These are phyloP conservation scores for Pygoscelis adeliae DNA, from an alignment of 2,113 vertebrate species.

Conservation along the genomic window DNA sequence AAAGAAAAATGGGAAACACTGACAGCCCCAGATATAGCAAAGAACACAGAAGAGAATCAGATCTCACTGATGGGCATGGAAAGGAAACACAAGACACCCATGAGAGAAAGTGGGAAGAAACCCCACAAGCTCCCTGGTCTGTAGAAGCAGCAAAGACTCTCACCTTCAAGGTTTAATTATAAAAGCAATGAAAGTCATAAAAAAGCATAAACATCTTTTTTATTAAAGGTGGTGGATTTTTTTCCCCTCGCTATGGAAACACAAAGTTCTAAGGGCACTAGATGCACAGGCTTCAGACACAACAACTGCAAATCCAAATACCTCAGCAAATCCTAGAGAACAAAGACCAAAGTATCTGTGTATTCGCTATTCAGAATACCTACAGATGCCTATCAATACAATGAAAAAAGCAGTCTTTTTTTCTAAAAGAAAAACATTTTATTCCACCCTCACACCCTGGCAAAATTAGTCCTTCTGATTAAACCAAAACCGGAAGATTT, in stretches of 20 bases:
- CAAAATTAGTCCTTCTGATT: not conserved
- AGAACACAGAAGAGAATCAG: not conserved
- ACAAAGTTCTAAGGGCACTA: not conserved
- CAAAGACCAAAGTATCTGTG: not conserved
- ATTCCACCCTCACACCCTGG: not conserved
- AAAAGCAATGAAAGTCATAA: not conserved
- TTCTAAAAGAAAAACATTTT: not conserved
- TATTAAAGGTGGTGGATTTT: not conserved
- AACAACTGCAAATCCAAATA: not conserved
- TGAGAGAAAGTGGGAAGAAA: not conserved
- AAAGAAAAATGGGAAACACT: not conserved
- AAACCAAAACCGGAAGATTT: not conserved
- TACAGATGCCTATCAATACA: not conserved
- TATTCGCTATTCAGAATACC: not conserved
- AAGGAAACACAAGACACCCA: not conserved
- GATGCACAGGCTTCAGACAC: not conserved
- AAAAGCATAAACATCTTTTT: not conserved
- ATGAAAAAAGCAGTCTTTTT: not conserved
- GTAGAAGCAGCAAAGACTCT: not conserved
- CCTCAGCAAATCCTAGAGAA: not conserved
- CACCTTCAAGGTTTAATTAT: not conserved
- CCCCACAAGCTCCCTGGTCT: not conserved
- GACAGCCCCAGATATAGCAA: not conserved
- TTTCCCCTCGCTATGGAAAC: not conserved
- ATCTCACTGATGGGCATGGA: not conserved